Percentiles rank a stretch among this genome's conserved stretches.
Evolutionary conservation across 1,140 invertebrate genomes (phyloP).

Genomic region (Psilanteris sp.): DNA sequence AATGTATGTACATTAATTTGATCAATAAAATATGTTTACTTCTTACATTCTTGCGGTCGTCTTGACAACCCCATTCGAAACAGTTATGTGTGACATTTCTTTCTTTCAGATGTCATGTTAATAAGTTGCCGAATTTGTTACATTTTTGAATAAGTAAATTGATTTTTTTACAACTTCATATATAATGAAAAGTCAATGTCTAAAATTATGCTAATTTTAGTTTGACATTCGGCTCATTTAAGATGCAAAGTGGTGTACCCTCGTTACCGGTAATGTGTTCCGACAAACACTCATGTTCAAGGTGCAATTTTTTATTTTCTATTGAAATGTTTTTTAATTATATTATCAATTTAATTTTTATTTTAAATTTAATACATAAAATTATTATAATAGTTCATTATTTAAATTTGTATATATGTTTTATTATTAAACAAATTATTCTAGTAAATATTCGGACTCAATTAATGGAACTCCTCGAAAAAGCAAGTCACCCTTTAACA

Average conservation of each 20-base stretch:
- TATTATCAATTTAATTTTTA: not conserved
- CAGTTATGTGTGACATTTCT: conserved; percentile 46
- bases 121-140: too few relatives aligned
- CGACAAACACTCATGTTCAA: conserved; percentile 67
- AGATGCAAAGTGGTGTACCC: conserved; percentile 77
- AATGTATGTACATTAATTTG: conserved; percentile 50
- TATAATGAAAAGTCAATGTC: conserved; percentile 11
- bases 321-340: too few relatives aligned
- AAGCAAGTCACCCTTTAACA: conserved; percentile 63
- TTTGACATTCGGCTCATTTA: conserved; percentile 54
- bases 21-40: conserved; percentile 60
- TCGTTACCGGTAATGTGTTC: conserved; percentile 74
- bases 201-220: conserved; percentile 26
- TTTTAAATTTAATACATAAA: not conserved
- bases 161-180: too few relatives aligned
- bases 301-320: conserved; percentile 66
- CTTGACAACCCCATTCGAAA: conserved; percentile 51
- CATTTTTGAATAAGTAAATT: too few relatives aligned
- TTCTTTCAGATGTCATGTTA: conserved; percentile 45
- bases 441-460: conserved; percentile 47
- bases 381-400: too few relatives aligned
- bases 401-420: not conserved
- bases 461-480: conserved; percentile 52
- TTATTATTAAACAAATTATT: too few relatives aligned
- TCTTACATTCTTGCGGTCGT: conserved; percentile 42